phyloP scores from a whole-genome alignment of 2,797 vertebrate species.

The Furcifer pardalis region DNA sequence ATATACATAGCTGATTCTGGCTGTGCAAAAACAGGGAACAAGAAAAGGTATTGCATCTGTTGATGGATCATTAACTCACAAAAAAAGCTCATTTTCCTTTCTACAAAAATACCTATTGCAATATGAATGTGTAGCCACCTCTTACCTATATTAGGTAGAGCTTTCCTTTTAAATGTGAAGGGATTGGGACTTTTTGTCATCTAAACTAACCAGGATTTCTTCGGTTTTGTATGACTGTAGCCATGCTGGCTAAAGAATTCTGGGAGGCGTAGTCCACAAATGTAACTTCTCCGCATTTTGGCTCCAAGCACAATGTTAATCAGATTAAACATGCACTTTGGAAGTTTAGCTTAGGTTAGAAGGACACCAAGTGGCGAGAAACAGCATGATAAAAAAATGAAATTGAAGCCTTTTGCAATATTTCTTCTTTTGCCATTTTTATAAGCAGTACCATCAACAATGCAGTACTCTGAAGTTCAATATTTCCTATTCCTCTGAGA shows the following conservation, averaged over 20 bases:
- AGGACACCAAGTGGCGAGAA: constrained; percentile 69
- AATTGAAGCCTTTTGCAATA: background rate
- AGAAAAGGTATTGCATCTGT: too few relatives aligned
- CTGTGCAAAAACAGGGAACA: too few relatives aligned
- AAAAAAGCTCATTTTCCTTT: too few relatives aligned
- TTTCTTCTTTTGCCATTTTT: background rate
- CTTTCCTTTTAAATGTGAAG: too few relatives aligned
- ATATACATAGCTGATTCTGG: too few relatives aligned
- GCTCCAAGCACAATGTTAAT: background rate
- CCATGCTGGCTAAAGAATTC: background rate
- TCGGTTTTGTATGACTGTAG: background rate
- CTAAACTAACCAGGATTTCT: too few relatives aligned
- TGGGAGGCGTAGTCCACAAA: background rate
- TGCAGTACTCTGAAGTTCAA: background rate
- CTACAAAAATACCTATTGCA: too few relatives aligned
- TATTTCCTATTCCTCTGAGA: background rate
- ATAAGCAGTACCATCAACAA: background rate
- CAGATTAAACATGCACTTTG: background rate
- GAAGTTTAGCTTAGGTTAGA: constrained; percentile 53
- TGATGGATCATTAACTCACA: too few relatives aligned
- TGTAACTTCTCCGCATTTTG: background rate
- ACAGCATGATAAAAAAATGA: constrained; percentile 24
- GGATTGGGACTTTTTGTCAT: too few relatives aligned
- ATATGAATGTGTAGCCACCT: too few relatives aligned
- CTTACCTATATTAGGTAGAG: too few relatives aligned